Conservation (phyloP, 1,140 invertebrate genomes). For the silkworm (Bombyx mori) region ASM3026992v2 NC_085110.1:17248501-17249000, state of each 20-base stretch:
- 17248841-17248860: slow-evolving; percentile 57
- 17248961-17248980: no score
- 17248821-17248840: slow-evolving; percentile 70
- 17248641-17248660: neutral
- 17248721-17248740: slow-evolving; percentile 66
- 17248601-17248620: no score
- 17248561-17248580: no score
- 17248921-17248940: no score
- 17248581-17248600: no score
- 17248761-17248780: slow-evolving; percentile 70
- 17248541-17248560: no score
- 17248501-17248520: no score
- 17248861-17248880: slow-evolving; percentile 46
- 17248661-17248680: slow-evolving; percentile 22
- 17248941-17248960: no score
- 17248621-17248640: neutral
- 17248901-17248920: no score
- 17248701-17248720: slow-evolving; percentile 52
- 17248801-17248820: slow-evolving; percentile 68
- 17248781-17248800: slow-evolving; percentile 66
- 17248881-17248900: slow-evolving; percentile 35
- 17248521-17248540: no score
- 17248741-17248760: slow-evolving; percentile 49
- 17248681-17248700: slow-evolving; percentile 52
- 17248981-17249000: no score